Evolutionary conservation across 2,797 vertebrate species (phyloP), one percentile per base, ranked within the genome.

Genomic region (Gephyroberyx darwinii): DNA sequence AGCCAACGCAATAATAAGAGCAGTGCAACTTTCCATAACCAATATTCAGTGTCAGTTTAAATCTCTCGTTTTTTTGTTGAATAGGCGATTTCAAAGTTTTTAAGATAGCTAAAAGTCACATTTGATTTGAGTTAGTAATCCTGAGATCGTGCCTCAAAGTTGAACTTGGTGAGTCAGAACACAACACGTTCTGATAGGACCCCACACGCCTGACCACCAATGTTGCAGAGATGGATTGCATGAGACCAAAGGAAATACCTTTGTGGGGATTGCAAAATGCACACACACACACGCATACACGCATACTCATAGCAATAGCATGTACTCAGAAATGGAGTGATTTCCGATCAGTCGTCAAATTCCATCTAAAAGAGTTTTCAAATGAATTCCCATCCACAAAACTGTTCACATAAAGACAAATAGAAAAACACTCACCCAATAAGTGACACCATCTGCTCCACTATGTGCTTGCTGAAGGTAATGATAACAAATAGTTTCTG

Each of bases 401-500:
- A 37, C 55, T 12, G n/a, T 12, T 37, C 16, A 63, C 16, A 41
- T 2, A 22, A 33, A 39, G 26, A 64, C 13, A 72, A 0, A 67
- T 14, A 5, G 8, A 67, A 48, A 54, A 50, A 88, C 90, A 96
- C 97, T 97, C 92, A 99, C 97, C 98, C 98, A 31, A 99, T 97
- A 86, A 99, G 95, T 75, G 95, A 94, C 89, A 99, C 97, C 96
- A 99, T 99, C 93, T 99, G 97, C 88, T 98, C 95, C 94, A 99
- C 96, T 92, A 98, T 98, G 93, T 99, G 98, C 91, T 96, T 98
- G 95, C 98, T 99, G 96, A 99, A 99, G 61, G 96, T 98, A 83
- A 99, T 94, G 85, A 99, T 98, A 63, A 99, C 98, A 81, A 98
- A 99, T 52, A 98, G 95, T 96, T 99, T 99, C 98, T 99, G 95